Conservation (phyloP, 2,113 vertebrate species). For the Sarotherodon lohbergeri region DNA sequence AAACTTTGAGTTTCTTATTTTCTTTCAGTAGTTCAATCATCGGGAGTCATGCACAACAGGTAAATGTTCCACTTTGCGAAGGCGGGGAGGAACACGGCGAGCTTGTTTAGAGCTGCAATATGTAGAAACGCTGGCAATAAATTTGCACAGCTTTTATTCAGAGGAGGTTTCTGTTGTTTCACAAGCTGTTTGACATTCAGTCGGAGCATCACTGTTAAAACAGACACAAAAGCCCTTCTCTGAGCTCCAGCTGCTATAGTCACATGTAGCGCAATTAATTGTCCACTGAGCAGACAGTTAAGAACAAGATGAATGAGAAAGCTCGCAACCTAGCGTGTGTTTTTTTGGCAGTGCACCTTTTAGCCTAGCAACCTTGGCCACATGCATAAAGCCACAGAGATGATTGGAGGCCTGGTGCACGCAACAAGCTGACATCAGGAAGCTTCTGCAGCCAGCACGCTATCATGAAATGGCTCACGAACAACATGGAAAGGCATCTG, state of each 20-base stretch:
- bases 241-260: background rate
- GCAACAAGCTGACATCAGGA: background rate
- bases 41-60: background rate
- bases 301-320: background rate
- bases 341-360: background rate
- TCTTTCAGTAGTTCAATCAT: background rate
- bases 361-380: background rate
- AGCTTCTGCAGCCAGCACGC: background rate
- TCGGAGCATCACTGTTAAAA: background rate
- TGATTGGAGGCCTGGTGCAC: background rate
- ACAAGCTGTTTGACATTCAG: background rate
- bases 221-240: background rate
- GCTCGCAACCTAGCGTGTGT: background rate
- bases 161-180: background rate
- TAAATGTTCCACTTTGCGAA: background rate
- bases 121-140: background rate
- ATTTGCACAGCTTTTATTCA: background rate
- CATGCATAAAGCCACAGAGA: background rate
- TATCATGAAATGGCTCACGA: background rate
- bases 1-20: too few relatives aligned
- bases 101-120: background rate
- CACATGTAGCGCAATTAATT: background rate
- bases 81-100: background rate
- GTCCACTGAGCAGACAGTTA: background rate
- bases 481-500: background rate